Evolutionary conservation across 53 echinoderm and acorn worm species (phyloP).

Genomic region (Echinometra lucunter): DNA sequence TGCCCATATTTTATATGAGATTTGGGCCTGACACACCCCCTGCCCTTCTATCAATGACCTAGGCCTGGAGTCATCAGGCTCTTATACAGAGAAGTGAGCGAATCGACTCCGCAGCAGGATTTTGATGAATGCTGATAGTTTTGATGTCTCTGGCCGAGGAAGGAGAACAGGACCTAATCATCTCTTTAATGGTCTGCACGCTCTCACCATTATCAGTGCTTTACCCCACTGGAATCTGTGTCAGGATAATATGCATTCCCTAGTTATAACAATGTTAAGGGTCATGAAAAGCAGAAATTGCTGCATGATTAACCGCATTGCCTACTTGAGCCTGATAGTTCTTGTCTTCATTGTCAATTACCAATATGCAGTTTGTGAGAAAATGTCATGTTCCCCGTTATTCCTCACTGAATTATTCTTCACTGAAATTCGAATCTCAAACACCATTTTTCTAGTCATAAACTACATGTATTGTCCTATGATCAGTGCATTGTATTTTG

Average conservation of each 20-base stretch:
- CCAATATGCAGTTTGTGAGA: no score
- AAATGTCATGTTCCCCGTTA: no score
- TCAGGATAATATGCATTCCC: neutral
- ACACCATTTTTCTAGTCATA: no score
- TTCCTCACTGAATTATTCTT: no score
- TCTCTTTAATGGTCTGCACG: constrained; percentile 18
- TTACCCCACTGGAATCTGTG: neutral
- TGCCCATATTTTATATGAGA: neutral
- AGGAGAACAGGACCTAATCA: constrained; percentile 24
- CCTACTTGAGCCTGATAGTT: no score
- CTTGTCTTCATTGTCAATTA: no score
- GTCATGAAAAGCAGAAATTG: neutral
- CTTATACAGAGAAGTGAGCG: neutral
- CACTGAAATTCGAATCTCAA: no score
- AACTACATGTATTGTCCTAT: no score
- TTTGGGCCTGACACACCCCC: neutral
- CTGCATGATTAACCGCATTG: neutral
- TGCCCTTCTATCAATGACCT: neutral
- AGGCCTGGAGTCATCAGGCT: neutral
- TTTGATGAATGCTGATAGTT: constrained; percentile 40
- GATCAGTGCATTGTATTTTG: no score
- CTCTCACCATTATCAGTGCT: constrained; percentile 2
- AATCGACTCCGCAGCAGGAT: neutral
- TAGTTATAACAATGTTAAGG: neutral
- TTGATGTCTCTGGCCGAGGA: neutral